phyloP scores from a whole-genome alignment of 2,113 vertebrate species.

The Hyperoodon ampullatus region DNA sequence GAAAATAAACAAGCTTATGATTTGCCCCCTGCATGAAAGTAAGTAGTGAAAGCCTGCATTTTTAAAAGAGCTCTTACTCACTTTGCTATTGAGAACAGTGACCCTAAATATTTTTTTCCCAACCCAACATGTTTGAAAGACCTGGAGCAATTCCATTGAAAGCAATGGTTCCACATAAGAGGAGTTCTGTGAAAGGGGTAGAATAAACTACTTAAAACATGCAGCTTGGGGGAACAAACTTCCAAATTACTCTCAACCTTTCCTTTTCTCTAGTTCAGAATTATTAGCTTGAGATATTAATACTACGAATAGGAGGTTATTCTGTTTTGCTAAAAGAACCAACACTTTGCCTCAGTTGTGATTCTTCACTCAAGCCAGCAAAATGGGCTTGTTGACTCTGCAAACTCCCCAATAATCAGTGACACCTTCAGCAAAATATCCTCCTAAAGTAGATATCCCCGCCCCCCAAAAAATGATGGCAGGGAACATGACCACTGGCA shows the following conservation, averaged over 20 bases:
- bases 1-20: background rate
- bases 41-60: background rate
- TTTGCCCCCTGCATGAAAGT: background rate
- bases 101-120: background rate
- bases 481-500: background rate
- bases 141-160: background rate
- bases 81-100: background rate
- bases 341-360: background rate
- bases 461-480: background rate
- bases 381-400: background rate
- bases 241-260: background rate
- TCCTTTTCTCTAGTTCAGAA: background rate
- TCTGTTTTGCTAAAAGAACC: conserved; percentile 15
- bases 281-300: background rate
- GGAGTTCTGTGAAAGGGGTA: background rate
- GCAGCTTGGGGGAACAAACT: background rate
- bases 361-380: background rate
- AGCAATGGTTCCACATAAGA: background rate
- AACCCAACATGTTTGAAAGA: background rate
- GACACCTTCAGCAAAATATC: background rate
- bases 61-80: background rate
- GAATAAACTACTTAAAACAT: background rate
- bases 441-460: background rate
- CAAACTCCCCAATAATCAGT: background rate
- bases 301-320: background rate